These are phyloP conservation scores for Procavia capensis DNA, from an alignment of 2,113 vertebrate species.

Conservation along the genomic window DNA sequence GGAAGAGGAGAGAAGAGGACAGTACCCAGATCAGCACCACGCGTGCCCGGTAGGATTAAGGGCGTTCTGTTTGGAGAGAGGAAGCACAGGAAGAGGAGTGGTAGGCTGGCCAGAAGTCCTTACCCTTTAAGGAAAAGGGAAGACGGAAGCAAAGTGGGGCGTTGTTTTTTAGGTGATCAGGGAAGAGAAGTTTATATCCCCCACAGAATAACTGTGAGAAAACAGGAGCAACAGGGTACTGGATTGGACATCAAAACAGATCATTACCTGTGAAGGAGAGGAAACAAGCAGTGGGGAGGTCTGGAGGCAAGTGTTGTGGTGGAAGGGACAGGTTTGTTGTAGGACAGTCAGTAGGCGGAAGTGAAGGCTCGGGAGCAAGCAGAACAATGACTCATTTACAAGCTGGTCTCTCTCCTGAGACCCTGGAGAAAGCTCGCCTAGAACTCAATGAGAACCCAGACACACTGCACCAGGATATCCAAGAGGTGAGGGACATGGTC, in stretches of 20 bases:
- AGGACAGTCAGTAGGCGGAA: constrained; percentile 35
- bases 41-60: constrained; percentile 60
- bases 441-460: constrained; percentile 99
- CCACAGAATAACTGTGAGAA: neutral
- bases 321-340: neutral
- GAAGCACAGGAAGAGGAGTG: neutral
- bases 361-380: constrained; percentile 27
- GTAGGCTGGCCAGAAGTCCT: neutral
- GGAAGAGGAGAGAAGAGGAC: constrained; percentile 61
- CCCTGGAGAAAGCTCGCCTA: constrained; percentile 98
- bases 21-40: neutral
- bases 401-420: constrained; percentile 98
- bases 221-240: constrained; percentile 69
- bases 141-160: neutral
- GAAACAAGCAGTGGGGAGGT: constrained; percentile 9
- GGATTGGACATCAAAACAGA: constrained; percentile 22
- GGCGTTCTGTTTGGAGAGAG: constrained; percentile 65
- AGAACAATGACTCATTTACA: constrained; percentile 98
- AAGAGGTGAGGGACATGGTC: constrained; percentile 99
- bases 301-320: constrained; percentile 19
- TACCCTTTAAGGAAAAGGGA: neutral
- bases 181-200: constrained; percentile 36
- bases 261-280: constrained; percentile 68
- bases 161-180: neutral
- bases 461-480: constrained; percentile 98